Evolutionary conservation across 2,888 invertebrate genomes (phyloP), one percentile per base, ranked within the genome.

Genomic region (Galeruca laticollis): DNA sequence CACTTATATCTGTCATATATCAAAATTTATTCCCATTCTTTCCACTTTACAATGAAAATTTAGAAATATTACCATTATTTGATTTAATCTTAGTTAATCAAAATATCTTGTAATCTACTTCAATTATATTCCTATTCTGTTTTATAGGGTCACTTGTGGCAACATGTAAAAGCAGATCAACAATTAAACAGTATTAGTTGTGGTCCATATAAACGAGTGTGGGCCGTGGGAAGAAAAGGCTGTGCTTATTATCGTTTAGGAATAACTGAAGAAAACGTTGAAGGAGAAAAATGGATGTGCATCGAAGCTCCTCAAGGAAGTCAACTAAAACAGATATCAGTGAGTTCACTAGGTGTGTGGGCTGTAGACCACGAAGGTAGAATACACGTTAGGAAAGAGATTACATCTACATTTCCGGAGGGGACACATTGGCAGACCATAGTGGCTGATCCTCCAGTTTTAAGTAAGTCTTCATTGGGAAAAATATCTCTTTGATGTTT

Each of bases 211-310:
- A 88, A 88, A 52, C 89, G 90, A 79, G 91, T 95, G 35, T 97
- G 97, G 97, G 94, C 94, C 0, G 90, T 95, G 15, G 95, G 95
- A 0, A 90, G 92, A 79, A 95, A 94, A 86, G 97, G 97, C 43
- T 93, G 94, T 75, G 90, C 94, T 2, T 96, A 93, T 83, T 93
- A 91, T 86, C 88, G 97, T 76, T 89, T 91, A 79, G 95, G 94
- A 15, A 91, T 96, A 51, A 90, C 89, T 8, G 84, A 87, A 74
- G 88, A 90, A 33, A 92, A 91, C 82, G 90, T 92, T 0, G 86
- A 88, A 76, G 91, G 90, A 84, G 82, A 83, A 65, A 89, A 89
- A 68, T 96, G 96, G 96, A 91, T 93, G 80, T 88, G 92, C 72
- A 92, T 97, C 67, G 95, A 96, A 82, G 87, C 91, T 5, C 89